Evolutionary conservation across 2,797 vertebrate genomes (phyloP).

Genomic region (Gymnothorax javanicus): DNA sequence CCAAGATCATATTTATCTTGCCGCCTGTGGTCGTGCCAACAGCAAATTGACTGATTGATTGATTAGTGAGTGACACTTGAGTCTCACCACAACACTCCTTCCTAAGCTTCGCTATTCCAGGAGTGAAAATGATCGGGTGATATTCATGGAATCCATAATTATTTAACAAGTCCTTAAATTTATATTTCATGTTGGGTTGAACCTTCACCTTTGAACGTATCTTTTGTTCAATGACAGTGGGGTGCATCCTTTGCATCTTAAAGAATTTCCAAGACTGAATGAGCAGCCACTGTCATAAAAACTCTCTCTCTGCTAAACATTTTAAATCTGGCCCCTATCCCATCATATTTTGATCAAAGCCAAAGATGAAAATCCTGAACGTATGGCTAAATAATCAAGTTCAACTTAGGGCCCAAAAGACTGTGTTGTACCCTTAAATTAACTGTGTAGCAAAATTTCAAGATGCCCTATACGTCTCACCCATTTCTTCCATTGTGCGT

Average conservation of each 20-base stretch:
- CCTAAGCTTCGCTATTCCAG: too few relatives aligned
- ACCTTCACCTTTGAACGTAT: not conserved
- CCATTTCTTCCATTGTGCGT: not conserved
- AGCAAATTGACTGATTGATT: too few relatives aligned
- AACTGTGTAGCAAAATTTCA: not conserved
- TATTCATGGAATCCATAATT: not conserved
- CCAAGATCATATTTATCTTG: too few relatives aligned
- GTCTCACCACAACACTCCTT: too few relatives aligned
- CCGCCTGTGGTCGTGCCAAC: too few relatives aligned
- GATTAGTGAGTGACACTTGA: too few relatives aligned
- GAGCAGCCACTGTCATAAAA: constrained; percentile 8
- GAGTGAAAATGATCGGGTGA: not conserved
- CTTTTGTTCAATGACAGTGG: not conserved
- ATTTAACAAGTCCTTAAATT: not conserved
- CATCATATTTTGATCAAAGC: not conserved
- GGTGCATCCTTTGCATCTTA: not conserved
- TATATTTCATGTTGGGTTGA: constrained; percentile 7
- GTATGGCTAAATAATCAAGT: not conserved
- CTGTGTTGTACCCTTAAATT: not conserved
- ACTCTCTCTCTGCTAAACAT: not conserved
- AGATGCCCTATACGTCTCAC: not conserved
- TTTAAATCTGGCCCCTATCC: constrained; percentile 7
- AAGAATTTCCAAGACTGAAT: not conserved
- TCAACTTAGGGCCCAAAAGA: not conserved
- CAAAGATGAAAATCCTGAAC: not conserved